Evolutionary conservation across 2,113 vertebrate species (phyloP), one percentile per base, ranked within the genome.

Genomic region (Abramis brama): DNA sequence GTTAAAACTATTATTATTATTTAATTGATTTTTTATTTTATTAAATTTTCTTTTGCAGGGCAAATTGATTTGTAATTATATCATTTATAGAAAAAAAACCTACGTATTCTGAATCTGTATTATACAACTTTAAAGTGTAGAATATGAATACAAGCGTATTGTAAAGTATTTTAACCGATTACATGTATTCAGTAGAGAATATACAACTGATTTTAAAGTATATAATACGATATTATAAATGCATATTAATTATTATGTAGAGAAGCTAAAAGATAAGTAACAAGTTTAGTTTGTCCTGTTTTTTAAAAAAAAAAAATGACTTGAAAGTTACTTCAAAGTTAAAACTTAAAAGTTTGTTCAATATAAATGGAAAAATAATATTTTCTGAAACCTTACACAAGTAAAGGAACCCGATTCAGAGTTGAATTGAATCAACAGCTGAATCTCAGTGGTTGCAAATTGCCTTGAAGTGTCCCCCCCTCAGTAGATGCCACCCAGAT

Each of bases 401-500:
- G 52, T 39, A 78, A 2, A 36, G 12, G 59, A n/a, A 57, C 21
- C 19, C 6, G 10, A 36, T 5, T 79, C 50, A 50, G 9, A 57
- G 27, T 30, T 21, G 27, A 19, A 79, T 15, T 39, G 30, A 19
- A 59, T 78, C 76, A 77, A 57, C 75, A 79, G 76, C 55, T 79
- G 55, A 79, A 43, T 13, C 55, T 62, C 77, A 39, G 77, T 39
- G 77, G 33, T 43, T 60, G 77, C 77, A 79, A 60, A 43, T 15
- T 39, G 77, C 36, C 57, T 79, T 60, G 36, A 62, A 79, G 57
- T 45, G 77, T 62, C 33, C 36, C 23, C 33, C 5, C 57, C 55
- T 12, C 59, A 47, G 59, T 47, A 45, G 59, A 64, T 80, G 79
- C 79, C 79, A 80, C 80, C 64, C 45, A 82, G 45, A 70, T 82